phyloP scores from a whole-genome alignment of 2,113 vertebrate genomes.

The Xenopus laevis region DNA sequence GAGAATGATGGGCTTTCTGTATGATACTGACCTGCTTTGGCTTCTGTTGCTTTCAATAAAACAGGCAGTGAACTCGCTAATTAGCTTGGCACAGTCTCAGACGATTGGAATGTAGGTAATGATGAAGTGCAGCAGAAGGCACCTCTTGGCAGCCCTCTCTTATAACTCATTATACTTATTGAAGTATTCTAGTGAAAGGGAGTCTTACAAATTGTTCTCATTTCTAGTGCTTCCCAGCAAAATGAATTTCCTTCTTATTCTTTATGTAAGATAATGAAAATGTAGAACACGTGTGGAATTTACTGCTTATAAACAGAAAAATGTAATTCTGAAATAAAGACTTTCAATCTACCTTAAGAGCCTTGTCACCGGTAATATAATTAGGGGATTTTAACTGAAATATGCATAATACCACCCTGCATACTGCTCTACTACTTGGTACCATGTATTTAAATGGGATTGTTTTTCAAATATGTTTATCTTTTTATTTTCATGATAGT shows the following conservation, averaged over 20 bases:
- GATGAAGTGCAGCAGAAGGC: slow-evolving; percentile 61
- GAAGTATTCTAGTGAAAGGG: slow-evolving; percentile 51
- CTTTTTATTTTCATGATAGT: no score
- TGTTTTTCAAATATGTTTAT: no score
- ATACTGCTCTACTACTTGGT: no score
- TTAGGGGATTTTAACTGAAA: no score
- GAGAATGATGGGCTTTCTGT: slow-evolving; percentile 4
- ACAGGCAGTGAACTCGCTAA: slow-evolving; percentile 63
- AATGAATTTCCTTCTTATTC: slow-evolving; percentile 28
- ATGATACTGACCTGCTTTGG: slow-evolving; percentile 54
- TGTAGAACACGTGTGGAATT: no score
- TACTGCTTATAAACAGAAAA: no score
- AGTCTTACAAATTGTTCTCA: slow-evolving; percentile 48
- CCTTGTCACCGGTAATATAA: no score
- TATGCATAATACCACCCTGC: no score
- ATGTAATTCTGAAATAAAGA: no score
- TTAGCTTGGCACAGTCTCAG: slow-evolving; percentile 64
- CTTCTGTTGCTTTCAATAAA: slow-evolving; percentile 55
- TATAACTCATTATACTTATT: slow-evolving; percentile 54
- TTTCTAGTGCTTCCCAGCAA: slow-evolving; percentile 46
- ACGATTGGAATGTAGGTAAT: slow-evolving; percentile 57
- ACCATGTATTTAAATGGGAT: no score
- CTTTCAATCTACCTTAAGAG: no score
- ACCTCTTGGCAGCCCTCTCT: slow-evolving; percentile 54
- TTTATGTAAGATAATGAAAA: neutral